Base-by-base conservation (phyloP, 2,113 vertebrate species). In the Tragelaphus strepsiceros region DNA sequence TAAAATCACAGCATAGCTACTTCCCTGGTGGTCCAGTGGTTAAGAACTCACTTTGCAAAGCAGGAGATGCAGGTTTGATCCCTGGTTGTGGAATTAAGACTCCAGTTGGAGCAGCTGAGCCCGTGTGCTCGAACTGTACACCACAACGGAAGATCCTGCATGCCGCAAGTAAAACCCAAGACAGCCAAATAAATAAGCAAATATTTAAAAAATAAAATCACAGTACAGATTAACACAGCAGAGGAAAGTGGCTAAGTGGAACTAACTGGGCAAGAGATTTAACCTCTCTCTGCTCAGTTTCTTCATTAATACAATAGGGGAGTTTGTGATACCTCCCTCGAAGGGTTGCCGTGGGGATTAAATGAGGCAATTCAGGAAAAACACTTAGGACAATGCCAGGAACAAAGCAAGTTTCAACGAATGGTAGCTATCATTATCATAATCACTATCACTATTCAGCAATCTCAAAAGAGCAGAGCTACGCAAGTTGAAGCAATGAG, bases 201-300 rank as follows among this genome's bases (percentile, higher is more conserved):
- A 43, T 43, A 14, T 43, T 77, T 77, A 26, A 77, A 77, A 77
- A 77, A 77, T 89, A 85, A 96, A 93, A 53, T 74, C 71, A 88
- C 4, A 16, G 67, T 7, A 2, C 58, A 35, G 14, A 46, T 67
- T 28, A 81, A 85, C 85, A 43, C 14, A 51, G 80, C 58, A 43
- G 32, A 88, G 28, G 51, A 93, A 35, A 90, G 58, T 53, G 14
- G 53, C 94, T 67, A 24, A 22, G 43, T 7, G 21, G 11, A 5
- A 8, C 28, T 86, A 5, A 8, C 28, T 86, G 54, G 49, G 49
- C 30, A 24, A 53, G 22, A 11, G 0, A 59, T 16, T n/a, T 77
- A 12, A 32, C 21, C 53, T 59, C 74, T 78, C 39, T 1, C 2
- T 5, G 11, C 58, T 85, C 39, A 43, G 30, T 46, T 46, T 62